Base-by-base conservation (phyloP, 2,113 vertebrate species). In the Cathartes aura region DNA sequence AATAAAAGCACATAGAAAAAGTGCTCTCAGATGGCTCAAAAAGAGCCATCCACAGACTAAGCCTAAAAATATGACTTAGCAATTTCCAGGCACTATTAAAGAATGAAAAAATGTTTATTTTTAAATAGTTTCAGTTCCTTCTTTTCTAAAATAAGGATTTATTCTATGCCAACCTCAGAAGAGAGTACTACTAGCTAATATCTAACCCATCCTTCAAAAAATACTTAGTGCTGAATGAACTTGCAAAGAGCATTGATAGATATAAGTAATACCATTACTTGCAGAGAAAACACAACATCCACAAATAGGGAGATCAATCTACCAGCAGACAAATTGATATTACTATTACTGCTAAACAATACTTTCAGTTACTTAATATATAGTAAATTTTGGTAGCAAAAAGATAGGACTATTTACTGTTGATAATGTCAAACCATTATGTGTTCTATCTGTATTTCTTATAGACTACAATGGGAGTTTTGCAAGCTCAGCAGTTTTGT, bases 81-180 rank as follows among this genome's bases (percentile, higher is more conserved):
- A 80, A 80, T 50, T 89, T 89, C 45, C 42, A 64, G 66, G 40
- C 55, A 58, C 34, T 75, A 47, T n/a, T 82, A 67, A 67, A 87
- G 48, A 94, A 78, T 21, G 32, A 87, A 82, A 96, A 89, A 32
- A 9, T 43, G 14, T 52, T 89, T 82, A 27, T 93, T 90, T 94
- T 79, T 48, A 73, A 68, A 50, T 58, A 82, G 36, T 68, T 36
- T 91, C 29, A n/a, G 48, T 67, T 91, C 29, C 29, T 88, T 82
- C n/a, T 91, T 80, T 87, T 82, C 67, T 92, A 92, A 93, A 93
- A 89, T 67, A 85, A 91, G 32, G 30, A 71, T 7, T 78, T 76
- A 38, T 8, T 68, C 19, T 10, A 45, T 78, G 56, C 30, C 71
- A 73, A 3, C 8, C 20, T 71, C 60, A 82, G 43, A 85, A 79